Percentiles rank a stretch among this genome's conserved stretches.
These are phyloP conservation scores for Melanerpes formicivorus DNA, from an alignment of 2,113 vertebrate genomes.

Conservation along the genomic window DNA sequence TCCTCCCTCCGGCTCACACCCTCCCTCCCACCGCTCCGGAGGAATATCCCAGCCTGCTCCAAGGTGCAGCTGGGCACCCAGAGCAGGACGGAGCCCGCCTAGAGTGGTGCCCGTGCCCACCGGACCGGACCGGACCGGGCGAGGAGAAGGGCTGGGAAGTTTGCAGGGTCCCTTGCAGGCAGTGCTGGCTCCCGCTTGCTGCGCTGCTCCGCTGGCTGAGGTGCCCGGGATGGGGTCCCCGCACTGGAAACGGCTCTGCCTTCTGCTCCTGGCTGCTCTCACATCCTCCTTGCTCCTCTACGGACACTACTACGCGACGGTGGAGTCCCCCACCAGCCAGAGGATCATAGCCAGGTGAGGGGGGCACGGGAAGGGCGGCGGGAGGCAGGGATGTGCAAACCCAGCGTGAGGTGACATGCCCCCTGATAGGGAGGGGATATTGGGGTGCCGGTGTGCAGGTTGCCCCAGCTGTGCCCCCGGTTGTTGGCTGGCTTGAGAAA, in stretches of 20 bases:
- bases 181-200: background rate
- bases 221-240: slow-evolving; percentile 52
- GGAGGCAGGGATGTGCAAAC: background rate
- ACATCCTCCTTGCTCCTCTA: slow-evolving; percentile 59
- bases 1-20: background rate
- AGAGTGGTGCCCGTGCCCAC: fast-evolving
- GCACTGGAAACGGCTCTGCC: slow-evolving; percentile 44
- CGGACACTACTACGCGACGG: slow-evolving; percentile 7
- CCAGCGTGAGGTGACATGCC: fast-evolving
- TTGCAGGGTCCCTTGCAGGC: background rate
- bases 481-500: background rate
- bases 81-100: background rate
- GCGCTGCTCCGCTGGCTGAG: fast-evolving
- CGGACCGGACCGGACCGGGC: no score
- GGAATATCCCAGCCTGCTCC: slow-evolving; percentile 43
- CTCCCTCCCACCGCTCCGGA: background rate
- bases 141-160: background rate
- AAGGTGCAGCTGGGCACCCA: background rate
- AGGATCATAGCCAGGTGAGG: slow-evolving; percentile 48
- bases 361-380: background rate
- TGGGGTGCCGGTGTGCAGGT: background rate
- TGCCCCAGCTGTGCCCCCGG: background rate
- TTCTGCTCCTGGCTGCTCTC: slow-evolving; percentile 49
- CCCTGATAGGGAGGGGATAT: background rate
- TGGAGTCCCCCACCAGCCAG: background rate